Evolutionary conservation across 2,113 vertebrate species (phyloP), one percentile per base, ranked within the genome.

Genomic region (rat (Rattus norvegicus)): DNA sequence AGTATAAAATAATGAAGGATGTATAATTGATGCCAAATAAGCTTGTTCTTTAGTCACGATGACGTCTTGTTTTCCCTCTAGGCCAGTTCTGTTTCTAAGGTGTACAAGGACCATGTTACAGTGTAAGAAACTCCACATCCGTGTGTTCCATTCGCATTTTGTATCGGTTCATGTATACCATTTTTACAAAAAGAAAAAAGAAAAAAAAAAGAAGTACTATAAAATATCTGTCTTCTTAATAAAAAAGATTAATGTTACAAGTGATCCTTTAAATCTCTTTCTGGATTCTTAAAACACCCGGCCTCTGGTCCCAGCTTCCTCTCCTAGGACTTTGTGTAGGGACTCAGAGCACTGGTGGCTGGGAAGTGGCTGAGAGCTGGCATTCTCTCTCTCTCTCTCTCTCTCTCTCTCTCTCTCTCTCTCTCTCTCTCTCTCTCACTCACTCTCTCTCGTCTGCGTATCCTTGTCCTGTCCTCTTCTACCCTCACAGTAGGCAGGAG

Each of bases 181-280:
- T 99, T 99, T 99, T 99, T 99, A 99, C 98, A 99, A 98, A 98
- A 98, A 98, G 92, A 93, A 93, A 87, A 94, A 65, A 4, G 13
- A 56, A 95, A 97, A 95, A 95, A 97, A 98, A 99, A 98, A 99
- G 98, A 98, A 99, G 98, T 98, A 98, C 98, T 99, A 99, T 98
- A 98, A 99, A 98, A 98, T 99, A 99, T 99, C 98, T 99, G 98
- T 99, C 98, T 99, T 99, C 98, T 99, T 99, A 99, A 99, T 99
- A 99, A 99, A 99, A 99, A 98, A 98, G 97, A 97, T 99, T 99
- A 99, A 99, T 99, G 98, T 99, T 98, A 98, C 98, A 96, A 98
- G 98, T 96, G 92, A 96, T 88, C 96, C 94, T 94, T 90, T 76
- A 7, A 87, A 88, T 47, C 98, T 98, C 97, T 2, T 75, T 93